These are phyloP conservation scores for Philereme vetulata DNA, from an alignment of 2,888 invertebrate genomes.

Conservation along the genomic window DNA sequence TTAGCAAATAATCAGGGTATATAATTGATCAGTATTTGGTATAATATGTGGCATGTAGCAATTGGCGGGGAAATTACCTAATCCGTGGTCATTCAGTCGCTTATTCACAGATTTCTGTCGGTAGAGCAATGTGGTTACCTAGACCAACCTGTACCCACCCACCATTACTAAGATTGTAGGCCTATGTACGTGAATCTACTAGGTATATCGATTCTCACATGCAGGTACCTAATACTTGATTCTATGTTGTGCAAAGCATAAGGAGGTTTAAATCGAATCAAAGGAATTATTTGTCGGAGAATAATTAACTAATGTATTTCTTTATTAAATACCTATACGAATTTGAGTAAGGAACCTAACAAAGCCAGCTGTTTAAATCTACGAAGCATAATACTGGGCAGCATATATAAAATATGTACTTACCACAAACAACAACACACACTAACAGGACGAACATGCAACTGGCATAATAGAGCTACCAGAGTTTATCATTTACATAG, in stretches of 20 bases:
- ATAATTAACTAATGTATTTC: too few species aligned
- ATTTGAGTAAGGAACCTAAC: not conserved
- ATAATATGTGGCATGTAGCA: conserved; percentile 10
- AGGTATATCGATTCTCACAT: not conserved
- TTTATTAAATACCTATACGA: too few species aligned
- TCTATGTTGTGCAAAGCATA: too few species aligned
- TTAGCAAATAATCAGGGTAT: not conserved
- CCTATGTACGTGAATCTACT: not conserved
- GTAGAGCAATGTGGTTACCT: conserved; percentile 13
- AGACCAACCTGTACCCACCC: conserved; percentile 2
- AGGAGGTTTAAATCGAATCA: too few species aligned
- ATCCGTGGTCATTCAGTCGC: conserved; percentile 27
- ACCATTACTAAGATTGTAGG: conserved; percentile 7
- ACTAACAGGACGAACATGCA: conserved; percentile 15
- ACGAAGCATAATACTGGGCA: not conserved
- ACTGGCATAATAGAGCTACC: conserved; percentile 15
- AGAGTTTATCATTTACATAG: conserved; percentile 14
- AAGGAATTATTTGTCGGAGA: too few species aligned
- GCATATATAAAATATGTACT: conserved; percentile 8
- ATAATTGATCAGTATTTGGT: not conserved
- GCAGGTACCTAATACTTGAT: too few species aligned
- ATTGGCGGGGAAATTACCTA: conserved; percentile 26
- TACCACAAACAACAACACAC: conserved; percentile 22
- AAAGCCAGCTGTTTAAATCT: not conserved
- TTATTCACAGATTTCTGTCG: conserved; percentile 26